Percentiles rank a stretch among this genome's conserved stretches.
Evolutionary conservation across 2,113 vertebrate species (phyloP).

Genomic region (Myrmophylax atrothorax): DNA sequence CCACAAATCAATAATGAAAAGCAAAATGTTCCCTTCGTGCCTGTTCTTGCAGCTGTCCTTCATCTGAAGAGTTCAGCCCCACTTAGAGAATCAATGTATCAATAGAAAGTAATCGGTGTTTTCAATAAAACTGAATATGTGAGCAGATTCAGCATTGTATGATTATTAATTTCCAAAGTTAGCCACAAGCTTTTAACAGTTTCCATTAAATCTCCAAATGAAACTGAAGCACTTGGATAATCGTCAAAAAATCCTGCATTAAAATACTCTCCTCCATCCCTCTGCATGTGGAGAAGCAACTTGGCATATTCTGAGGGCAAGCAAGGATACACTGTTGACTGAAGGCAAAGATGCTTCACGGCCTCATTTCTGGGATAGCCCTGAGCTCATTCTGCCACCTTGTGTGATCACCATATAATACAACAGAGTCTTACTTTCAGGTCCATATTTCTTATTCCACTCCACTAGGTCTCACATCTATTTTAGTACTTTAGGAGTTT

Average conservation of each 20-base stretch:
- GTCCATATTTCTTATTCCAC: not conserved
- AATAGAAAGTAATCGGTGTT: conserved; percentile 44
- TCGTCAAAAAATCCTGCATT: conserved; percentile 26
- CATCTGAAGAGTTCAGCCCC: conserved; percentile 37
- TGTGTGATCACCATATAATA: conserved; percentile 76
- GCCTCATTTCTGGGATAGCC: not conserved
- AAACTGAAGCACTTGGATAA: conserved; percentile 44
- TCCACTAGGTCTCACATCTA: not conserved
- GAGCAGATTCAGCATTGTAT: not conserved
- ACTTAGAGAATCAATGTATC: conserved; percentile 68
- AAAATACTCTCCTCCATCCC: not conserved
- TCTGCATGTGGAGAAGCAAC: not conserved
- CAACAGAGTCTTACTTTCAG: conserved; percentile 56
- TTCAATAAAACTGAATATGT: conserved; percentile 65
- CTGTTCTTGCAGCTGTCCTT: conserved; percentile 64
- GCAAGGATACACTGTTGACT: not conserved
- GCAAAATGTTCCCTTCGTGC: conserved; percentile 57
- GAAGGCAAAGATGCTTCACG: not conserved
- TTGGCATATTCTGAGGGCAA: not conserved
- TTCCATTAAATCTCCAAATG: conserved; percentile 40
- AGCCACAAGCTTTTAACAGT: conserved; percentile 37
- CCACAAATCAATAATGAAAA: conserved; percentile 59
- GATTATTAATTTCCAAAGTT: conserved; percentile 51
- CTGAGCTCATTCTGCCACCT: conserved; percentile 80
- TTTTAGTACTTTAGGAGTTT: not conserved